Evolutionary conservation across 2,113 vertebrate species (phyloP).

Genomic region (Chrysemys picta): DNA sequence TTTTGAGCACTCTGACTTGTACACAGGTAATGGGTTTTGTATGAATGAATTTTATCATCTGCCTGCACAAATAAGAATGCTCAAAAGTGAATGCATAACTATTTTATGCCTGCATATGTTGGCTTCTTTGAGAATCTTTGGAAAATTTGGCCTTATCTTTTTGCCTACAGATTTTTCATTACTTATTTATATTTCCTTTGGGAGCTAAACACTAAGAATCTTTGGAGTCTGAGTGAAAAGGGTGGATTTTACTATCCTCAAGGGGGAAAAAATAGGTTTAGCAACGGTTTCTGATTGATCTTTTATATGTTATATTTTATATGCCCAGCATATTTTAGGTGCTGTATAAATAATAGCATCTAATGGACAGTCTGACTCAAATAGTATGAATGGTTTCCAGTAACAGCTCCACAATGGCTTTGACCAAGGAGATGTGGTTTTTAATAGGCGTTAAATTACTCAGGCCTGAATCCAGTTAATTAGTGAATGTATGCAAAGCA

Average conservation of each 20-base stretch:
- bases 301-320: neutral
- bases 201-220: neutral
- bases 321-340: neutral
- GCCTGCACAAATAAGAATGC: fast-evolving
- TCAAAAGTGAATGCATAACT: fast-evolving
- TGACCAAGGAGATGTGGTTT: slow-evolving; percentile 22
- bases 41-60: fast-evolving
- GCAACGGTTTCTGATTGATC: neutral
- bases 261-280: neutral
- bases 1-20: fast-evolving
- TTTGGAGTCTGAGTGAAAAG: neutral
- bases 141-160: neutral
- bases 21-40: fast-evolving
- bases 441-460: slow-evolving; percentile 30
- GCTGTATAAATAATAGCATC: neutral
- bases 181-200: neutral
- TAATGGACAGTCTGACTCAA: neutral
- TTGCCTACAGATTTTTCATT: neutral
- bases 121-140: neutral
- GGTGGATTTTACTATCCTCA: neutral
- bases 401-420: slow-evolving; percentile 1
- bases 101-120: neutral
- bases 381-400: slow-evolving; percentile 1
- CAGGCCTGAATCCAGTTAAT: slow-evolving; percentile 9
- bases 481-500: slow-evolving; percentile 14